Evolutionary conservation across 2,888 invertebrate genomes (phyloP).

Genomic region (Lochmaea capreae): DNA sequence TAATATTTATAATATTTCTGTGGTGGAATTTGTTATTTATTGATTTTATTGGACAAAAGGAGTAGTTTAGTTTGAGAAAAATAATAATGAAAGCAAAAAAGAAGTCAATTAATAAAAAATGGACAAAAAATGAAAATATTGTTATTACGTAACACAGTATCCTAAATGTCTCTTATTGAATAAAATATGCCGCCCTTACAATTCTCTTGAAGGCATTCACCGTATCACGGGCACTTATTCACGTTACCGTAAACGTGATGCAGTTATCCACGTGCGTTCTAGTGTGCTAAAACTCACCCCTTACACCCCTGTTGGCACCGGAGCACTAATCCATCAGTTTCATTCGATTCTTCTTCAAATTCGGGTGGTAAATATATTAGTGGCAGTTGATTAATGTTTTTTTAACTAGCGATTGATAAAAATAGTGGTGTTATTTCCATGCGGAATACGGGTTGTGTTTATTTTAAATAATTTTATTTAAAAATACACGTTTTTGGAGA

Average conservation of each 20-base stretch:
- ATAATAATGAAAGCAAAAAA: too few relatives aligned
- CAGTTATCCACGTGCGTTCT: constrained; percentile 64
- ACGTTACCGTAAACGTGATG: constrained; percentile 62
- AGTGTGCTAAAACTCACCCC: constrained; percentile 66
- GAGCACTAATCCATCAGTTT: constrained; percentile 52
- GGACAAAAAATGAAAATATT: neutral
- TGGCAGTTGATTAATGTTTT: neutral
- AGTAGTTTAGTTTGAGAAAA: too few relatives aligned
- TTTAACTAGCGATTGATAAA: neutral
- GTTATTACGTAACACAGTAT: neutral
- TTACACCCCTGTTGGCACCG: constrained; percentile 53
- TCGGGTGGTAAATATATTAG: constrained; percentile 47
- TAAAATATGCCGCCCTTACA: neutral
- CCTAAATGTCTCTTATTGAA: neutral
- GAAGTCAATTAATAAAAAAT: too few relatives aligned
- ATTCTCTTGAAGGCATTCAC: constrained; percentile 23
- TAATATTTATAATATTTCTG: too few relatives aligned
- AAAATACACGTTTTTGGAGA: neutral
- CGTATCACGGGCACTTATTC: constrained; percentile 48
- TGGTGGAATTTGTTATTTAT: too few relatives aligned
- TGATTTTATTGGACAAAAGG: too few relatives aligned
- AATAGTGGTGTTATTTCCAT: neutral
- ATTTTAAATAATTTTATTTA: neutral
- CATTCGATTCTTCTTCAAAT: constrained; percentile 64
- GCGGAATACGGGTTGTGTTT: neutral